Base-by-base conservation (phyloP, 1,140 invertebrate species). In the Drosophila tristis region DNA sequence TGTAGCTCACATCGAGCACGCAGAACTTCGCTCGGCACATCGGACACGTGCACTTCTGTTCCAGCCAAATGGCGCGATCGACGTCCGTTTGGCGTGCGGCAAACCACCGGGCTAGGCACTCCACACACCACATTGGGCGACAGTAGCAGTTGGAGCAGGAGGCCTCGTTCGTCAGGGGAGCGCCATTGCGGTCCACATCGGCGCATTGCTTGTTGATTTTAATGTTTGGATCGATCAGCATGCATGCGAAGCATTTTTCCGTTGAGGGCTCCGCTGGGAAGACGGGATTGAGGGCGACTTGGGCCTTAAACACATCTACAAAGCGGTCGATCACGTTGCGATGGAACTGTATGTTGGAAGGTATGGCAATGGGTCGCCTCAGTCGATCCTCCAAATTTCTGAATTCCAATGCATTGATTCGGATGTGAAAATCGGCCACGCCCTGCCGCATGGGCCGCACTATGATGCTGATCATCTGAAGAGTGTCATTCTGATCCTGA, bases 71-170 rank as follows among this genome's bases (percentile, higher is more conserved):
- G 78, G 96, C 95, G 25, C 96, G 95, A 45, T 93, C 92, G 42
- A 94, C 93, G 74, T 96, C 94, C 84, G 96, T 95, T 93, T 98
- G 97, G 47, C 96, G 94, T 49, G 96, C 95, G 35, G 96, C 96
- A 93, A 96, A 97, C 97, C 97, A 98, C 92, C 96, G 96, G 2
- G 95, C 97, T 93, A 97, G 94, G 90, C 97, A 97, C 68, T 96
- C 94, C 7, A 95, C 92, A 93, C 97, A 98, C 97, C 97, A 98
- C 95, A 98, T 96, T 15, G 97, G 97, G 51, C 96, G 94, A 86
- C 96, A 97, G 65, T 93, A 91, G 67, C 94, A 94, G 61, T 93
- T 93, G 56, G 93, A 93, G 80, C 94, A 95, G 29, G 92, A 90
- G 5, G 90, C 78, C 50, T 89, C 82, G 11, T 67, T 61, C 5